phyloP scores from a whole-genome alignment of 1,140 invertebrate species.

The Drosophila mayri region DNA sequence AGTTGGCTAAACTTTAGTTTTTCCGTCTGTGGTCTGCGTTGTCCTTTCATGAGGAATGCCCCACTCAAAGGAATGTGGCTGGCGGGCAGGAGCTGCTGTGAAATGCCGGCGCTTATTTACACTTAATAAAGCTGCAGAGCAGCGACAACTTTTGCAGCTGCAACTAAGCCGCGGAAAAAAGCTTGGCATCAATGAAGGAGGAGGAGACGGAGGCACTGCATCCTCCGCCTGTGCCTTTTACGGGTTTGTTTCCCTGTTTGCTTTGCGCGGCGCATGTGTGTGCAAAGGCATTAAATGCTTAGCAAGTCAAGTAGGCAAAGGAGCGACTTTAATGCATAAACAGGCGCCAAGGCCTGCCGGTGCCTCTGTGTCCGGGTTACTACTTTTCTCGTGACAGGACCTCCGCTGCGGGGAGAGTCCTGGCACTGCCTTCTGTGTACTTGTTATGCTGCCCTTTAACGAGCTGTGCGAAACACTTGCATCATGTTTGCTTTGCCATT shows the following conservation, averaged over 20 bases:
- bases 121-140: conserved; percentile 73
- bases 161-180: conserved; percentile 52
- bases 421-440: conserved; percentile 40
- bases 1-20: conserved; percentile 12
- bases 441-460: conserved; percentile 70
- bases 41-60: conserved; percentile 23
- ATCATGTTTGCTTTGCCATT: conserved; percentile 71
- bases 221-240: conserved; percentile 16
- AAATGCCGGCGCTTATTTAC: conserved; percentile 79
- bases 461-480: conserved; percentile 59
- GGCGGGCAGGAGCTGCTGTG: conserved; percentile 48
- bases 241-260: conserved; percentile 39
- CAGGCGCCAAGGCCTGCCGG: conserved; percentile 27
- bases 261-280: conserved; percentile 41
- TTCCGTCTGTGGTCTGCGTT: conserved; percentile 5
- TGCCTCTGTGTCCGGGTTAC: conserved; percentile 11
- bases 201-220: conserved; percentile 7
- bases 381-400: conserved; percentile 10
- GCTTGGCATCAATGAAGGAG: not conserved
- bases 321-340: conserved; percentile 56
- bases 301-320: conserved; percentile 52
- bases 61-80: conserved; percentile 38
- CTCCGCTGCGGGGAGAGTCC: conserved; percentile 5
- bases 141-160: conserved; percentile 53
- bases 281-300: conserved; percentile 73